Evolutionary conservation across 1,140 invertebrate genomes (phyloP).

Genomic region (Conus betulinus): DNA sequence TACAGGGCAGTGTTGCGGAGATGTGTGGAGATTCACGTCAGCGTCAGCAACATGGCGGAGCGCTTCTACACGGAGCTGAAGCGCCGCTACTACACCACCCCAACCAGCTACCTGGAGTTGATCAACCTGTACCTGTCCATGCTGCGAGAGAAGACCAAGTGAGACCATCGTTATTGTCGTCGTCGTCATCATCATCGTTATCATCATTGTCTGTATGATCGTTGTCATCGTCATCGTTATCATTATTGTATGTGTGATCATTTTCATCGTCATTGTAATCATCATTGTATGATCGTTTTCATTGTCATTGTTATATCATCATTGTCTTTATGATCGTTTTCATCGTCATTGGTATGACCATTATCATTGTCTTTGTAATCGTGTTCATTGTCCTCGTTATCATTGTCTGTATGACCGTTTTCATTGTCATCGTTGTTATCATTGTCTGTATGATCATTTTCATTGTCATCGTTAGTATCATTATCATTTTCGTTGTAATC

Average conservation of each 20-base stretch:
- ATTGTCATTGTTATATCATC: not conserved
- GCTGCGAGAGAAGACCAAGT: constrained; percentile 78
- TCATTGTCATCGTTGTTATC: no score
- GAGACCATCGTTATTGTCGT: constrained; percentile 21
- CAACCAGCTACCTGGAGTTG: constrained; percentile 91
- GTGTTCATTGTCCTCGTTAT: no score
- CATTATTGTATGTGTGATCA: no score
- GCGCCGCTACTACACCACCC: constrained; percentile 90
- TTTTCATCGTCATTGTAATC: not conserved
- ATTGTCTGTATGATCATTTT: no score
- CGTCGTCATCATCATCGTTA: no score
- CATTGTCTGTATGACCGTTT: no score
- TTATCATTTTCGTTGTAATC: no score
- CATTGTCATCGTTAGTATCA: no score
- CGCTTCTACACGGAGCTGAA: constrained; percentile 88
- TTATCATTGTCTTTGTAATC: no score
- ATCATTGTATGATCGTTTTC: not conserved
- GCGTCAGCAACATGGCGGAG: constrained; percentile 85
- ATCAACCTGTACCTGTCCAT: constrained; percentile 90
- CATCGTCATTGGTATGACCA: no score
- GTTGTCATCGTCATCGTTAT: not conserved
- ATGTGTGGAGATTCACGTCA: constrained; percentile 83
- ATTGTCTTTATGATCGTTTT: no score
- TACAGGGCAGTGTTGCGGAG: constrained; percentile 54
- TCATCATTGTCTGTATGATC: no score